Conservation (phyloP, 2,797 vertebrate species). For the Pangasius mekongensis region DNA sequence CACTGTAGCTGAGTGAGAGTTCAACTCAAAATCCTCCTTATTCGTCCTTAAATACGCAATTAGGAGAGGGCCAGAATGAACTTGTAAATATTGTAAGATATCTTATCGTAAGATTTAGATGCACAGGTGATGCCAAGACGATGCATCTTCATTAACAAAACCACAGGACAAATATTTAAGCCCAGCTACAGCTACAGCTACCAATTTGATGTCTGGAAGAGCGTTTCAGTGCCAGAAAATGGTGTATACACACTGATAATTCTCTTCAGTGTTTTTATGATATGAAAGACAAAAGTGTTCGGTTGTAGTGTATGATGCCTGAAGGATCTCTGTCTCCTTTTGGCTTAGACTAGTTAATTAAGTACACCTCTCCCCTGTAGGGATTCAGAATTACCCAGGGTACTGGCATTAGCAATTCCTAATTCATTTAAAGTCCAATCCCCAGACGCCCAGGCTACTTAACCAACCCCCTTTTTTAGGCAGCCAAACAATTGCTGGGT, state of each 20-base stretch:
- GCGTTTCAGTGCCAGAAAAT: neutral
- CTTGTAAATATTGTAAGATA: conserved; percentile 9
- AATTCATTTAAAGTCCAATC: conserved; percentile 49
- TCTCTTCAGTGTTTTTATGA: neutral
- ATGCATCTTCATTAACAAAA: neutral
- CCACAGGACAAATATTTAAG: neutral
- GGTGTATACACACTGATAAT: neutral
- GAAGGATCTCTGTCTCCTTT: conserved; percentile 5
- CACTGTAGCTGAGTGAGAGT: conserved; percentile 11
- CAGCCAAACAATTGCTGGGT: conserved; percentile 28
- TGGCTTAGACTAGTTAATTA: conserved; percentile 39
- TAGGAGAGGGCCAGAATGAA: conserved; percentile 10
- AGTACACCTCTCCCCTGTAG: conserved; percentile 26
- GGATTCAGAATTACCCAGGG: conserved; percentile 40
- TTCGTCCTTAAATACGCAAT: neutral
- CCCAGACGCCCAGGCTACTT: conserved; percentile 32
- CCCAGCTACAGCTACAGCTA: neutral
- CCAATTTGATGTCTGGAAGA: neutral
- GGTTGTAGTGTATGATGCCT: neutral
- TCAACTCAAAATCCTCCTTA: neutral
- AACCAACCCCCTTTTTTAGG: conserved; percentile 4
- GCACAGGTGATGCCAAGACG: conserved; percentile 10
- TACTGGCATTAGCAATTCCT: conserved; percentile 41
- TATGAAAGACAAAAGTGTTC: neutral
- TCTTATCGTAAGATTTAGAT: neutral